These are phyloP conservation scores for Salvator merianae DNA, from an alignment of 2,113 vertebrate genomes.

Conservation along the genomic window DNA sequence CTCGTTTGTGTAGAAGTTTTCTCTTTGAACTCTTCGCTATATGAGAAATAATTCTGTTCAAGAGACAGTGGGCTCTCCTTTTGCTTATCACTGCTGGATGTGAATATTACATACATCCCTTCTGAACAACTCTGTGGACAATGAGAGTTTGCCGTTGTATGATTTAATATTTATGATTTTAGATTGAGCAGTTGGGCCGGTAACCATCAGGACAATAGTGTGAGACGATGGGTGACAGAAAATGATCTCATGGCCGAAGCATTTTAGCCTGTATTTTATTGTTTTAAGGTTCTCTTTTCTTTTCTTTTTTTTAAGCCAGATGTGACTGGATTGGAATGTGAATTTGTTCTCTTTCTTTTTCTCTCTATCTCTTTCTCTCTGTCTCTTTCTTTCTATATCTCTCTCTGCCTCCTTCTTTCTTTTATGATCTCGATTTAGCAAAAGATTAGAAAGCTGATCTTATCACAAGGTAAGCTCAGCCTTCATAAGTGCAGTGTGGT, in stretches of 20 bases:
- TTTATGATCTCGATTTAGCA: conserved; percentile 85
- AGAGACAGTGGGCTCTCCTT: conserved; percentile 42
- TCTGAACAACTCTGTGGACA: conserved; percentile 68
- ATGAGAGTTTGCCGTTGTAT: conserved; percentile 71
- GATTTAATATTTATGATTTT: conserved; percentile 70
- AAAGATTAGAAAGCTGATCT: conserved; percentile 88
- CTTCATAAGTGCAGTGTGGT: conserved; percentile 78
- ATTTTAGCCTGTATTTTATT: conserved; percentile 74
- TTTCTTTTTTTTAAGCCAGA: conserved; percentile 59
- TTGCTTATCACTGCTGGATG: conserved; percentile 62
- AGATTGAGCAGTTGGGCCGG: conserved; percentile 68
- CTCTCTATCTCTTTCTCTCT: conserved; percentile 29
- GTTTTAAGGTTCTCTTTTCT: conserved; percentile 65
- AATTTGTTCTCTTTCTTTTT: conserved; percentile 82
- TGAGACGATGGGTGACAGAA: conserved; percentile 71
- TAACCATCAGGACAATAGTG: conserved; percentile 64
- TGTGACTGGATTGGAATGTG: conserved; percentile 83
- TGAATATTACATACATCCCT: conserved; percentile 69
- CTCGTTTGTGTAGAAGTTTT: conserved; percentile 48
- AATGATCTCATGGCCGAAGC: conserved; percentile 67
- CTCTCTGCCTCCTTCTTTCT: conserved; percentile 60
- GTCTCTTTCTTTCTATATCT: conserved; percentile 43
- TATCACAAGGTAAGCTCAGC: conserved; percentile 86
- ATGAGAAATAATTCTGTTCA: conserved; percentile 40
- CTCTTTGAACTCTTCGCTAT: conserved; percentile 30